Base-by-base conservation (phyloP, 2,888 invertebrate genomes). In the Apamea anceps region DNA sequence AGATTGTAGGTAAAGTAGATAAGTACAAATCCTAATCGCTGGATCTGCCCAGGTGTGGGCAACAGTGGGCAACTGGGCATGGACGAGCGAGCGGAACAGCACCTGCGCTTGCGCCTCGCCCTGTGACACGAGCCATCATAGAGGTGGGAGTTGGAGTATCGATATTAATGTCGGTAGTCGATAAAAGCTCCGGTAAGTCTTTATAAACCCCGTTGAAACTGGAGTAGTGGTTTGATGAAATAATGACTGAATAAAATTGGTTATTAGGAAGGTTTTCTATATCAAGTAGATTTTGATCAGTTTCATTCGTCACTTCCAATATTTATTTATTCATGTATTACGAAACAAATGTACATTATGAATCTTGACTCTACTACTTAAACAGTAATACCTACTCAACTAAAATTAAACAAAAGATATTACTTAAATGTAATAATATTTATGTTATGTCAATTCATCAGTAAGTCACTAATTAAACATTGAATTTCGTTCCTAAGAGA, bases 61-160 rank as follows among this genome's bases (percentile, higher is more conserved):
- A 89, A 90, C 94, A 93, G 93, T 94, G 93, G 93, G 81, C 81
- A 83, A 84, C 81, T 81, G 66, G 84, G 92, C 93, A 91, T 87
- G 87, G 93, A 92, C 92, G 92, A 65, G 72, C 80, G 66, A 94
- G 95, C 96, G 96, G 94, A 95, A 96, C 96, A 88, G 90, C 96
- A 96, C 96, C 96, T 96, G 96, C 96, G 93, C 96, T 95, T 96
- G 96, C 96, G 93, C 92, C 86, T 88, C 77, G 77, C 86, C 77
- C 89, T 92, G 90, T 87, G 92, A 91, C 93, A 92, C 93, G 91
- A 87, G 91, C 89, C 80, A 75, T 45, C 12, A 0, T 91, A 94
- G 94, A 76, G 94, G 89, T 80, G 94, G 65, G 82, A 62, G 0
- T 10, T 5, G 0, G 0, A 10, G 62, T 82, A 71, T 90, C 82